phyloP scores from a whole-genome alignment of 2,797 vertebrate genomes.

The Netta rufina region DNA sequence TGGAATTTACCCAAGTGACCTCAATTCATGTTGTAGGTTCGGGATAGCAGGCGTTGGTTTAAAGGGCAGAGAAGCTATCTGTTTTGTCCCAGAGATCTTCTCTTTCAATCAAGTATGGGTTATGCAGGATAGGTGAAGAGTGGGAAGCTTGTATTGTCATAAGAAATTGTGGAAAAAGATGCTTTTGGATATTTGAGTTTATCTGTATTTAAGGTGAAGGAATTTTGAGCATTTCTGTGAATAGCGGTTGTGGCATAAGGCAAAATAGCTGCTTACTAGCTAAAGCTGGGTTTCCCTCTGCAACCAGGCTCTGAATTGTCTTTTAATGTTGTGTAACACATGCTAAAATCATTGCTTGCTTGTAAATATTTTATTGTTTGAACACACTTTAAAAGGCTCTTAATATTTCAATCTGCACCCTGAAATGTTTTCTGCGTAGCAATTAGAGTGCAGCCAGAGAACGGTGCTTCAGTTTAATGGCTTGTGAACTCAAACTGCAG shows the following conservation, averaged over 20 bases:
- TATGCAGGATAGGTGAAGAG: neutral
- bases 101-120: neutral
- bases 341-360: neutral
- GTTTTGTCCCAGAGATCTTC: neutral
- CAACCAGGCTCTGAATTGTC: neutral
- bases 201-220: neutral
- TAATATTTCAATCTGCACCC: conserved; percentile 28
- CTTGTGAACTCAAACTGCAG: neutral
- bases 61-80: neutral
- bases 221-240: neutral
- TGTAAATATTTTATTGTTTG: conserved; percentile 31
- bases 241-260: neutral
- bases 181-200: neutral
- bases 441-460: neutral
- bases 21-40: neutral
- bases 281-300: neutral
- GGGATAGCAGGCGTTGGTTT: neutral
- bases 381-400: neutral
- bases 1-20: neutral
- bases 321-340: neutral
- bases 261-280: neutral
- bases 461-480: neutral
- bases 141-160: neutral
- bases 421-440: neutral
- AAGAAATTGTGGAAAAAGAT: neutral